A percentile compares a stretch with the other conserved stretches of the same genome.
Conservation (phyloP, 2,113 vertebrate genomes). For the Trematomus loennbergii region DNA sequence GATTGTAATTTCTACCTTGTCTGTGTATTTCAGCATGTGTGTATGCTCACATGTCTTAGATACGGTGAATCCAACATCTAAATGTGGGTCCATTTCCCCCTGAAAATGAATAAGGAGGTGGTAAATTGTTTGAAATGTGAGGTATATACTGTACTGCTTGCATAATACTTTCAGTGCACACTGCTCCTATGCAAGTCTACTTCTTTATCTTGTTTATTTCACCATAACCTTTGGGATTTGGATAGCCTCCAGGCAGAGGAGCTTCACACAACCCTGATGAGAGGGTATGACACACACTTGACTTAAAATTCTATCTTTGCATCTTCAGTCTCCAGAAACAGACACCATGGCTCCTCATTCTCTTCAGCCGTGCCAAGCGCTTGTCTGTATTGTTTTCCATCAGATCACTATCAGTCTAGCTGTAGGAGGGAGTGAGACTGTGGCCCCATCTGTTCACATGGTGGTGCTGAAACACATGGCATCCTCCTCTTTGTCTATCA, state of each 20-base stretch:
- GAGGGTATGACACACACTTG: constrained; percentile 47
- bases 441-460: constrained; percentile 52
- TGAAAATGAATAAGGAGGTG: neutral
- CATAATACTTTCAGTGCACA: constrained; percentile 31
- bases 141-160: constrained; percentile 8
- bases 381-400: constrained; percentile 57
- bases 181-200: neutral
- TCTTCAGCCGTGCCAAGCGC: constrained; percentile 38
- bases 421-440: constrained; percentile 32
- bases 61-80: neutral
- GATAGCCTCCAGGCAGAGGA: constrained; percentile 34
- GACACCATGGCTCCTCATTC: constrained; percentile 32
- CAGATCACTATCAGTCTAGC: constrained; percentile 53
- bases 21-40: neutral
- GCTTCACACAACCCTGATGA: constrained; percentile 45
- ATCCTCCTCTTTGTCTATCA: constrained; percentile 46
- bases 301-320: constrained; percentile 47
- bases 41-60: neutral
- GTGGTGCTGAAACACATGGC: constrained; percentile 38
- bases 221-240: constrained; percentile 37
- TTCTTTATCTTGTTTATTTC: constrained; percentile 13
- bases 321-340: constrained; percentile 40
- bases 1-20: neutral
- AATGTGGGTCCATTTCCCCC: neutral
- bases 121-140: neutral